Conservation (phyloP, 2,888 invertebrate species). For the Sinotaia quadrata region DNA sequence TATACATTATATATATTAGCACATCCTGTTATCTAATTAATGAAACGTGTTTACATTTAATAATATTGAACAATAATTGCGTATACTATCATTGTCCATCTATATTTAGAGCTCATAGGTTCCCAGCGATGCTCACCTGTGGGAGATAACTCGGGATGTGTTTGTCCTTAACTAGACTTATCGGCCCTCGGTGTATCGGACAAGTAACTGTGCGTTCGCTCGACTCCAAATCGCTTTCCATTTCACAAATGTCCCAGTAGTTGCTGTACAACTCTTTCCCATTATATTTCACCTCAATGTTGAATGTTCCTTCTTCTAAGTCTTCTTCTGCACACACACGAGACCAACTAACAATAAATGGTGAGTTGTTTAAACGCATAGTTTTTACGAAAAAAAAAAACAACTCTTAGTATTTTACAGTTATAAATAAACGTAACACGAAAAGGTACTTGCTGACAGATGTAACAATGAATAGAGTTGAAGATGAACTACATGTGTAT, state of each 20-base stretch:
- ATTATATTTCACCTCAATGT: conserved; percentile 59
- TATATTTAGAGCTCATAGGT: background rate
- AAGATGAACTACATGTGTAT: background rate
- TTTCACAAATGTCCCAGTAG: conserved; percentile 63
- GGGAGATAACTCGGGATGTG: conserved; percentile 61
- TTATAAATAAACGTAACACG: background rate
- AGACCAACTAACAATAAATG: too few species aligned
- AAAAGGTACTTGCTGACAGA: background rate
- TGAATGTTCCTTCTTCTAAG: conserved; percentile 51
- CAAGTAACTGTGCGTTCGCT: conserved; percentile 57
- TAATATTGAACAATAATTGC: too few species aligned
- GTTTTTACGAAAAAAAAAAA: background rate
- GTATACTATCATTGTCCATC: background rate
- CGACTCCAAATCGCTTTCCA: conserved; percentile 54
- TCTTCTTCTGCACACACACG: background rate
- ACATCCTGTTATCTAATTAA: too few species aligned
- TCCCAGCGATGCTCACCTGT: conserved; percentile 47
- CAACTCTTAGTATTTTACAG: background rate
- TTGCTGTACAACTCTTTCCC: conserved; percentile 59
- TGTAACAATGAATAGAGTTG: too few species aligned
- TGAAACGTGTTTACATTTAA: too few species aligned
- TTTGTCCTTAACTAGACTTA: conserved; percentile 55
- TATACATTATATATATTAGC: too few species aligned
- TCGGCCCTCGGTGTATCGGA: conserved; percentile 52
- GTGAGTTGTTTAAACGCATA: background rate